Conservation (phyloP, 2,888 invertebrate species). For the Coelopa pilipes region DNA sequence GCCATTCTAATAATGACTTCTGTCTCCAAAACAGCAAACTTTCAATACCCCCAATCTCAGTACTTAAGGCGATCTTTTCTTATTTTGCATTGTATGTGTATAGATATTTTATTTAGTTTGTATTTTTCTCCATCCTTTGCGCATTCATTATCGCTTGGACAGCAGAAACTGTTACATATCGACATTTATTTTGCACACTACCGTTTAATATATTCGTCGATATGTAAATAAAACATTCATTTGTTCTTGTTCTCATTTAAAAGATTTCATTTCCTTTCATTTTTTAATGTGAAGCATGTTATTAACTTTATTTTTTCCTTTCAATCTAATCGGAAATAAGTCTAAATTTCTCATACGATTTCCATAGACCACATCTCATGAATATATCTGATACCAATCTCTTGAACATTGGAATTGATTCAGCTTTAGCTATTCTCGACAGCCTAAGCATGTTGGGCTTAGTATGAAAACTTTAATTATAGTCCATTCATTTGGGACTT, state of each 20-base stretch:
- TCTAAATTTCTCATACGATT: too few species aligned
- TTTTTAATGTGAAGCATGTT: not conserved
- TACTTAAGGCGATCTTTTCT: conserved; percentile 10
- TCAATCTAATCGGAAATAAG: not conserved
- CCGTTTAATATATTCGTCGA: not conserved
- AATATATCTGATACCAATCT: too few species aligned
- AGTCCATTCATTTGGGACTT: too few species aligned
- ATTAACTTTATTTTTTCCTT: conserved; percentile 1
- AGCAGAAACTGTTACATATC: not conserved
- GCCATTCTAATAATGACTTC: too few species aligned
- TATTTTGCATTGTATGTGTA: conserved; percentile 19
- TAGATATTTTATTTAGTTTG: not conserved
- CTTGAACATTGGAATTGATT: too few species aligned
- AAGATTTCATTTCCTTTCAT: conserved; percentile 32
- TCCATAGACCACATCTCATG: too few species aligned
- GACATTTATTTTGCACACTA: conserved; percentile 1
- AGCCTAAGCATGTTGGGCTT: too few species aligned
- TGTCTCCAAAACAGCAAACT: not conserved
- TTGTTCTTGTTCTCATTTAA: conserved; percentile 32
- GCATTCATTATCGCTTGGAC: conserved; percentile 11
- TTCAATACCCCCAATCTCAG: not conserved
- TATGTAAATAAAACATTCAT: conserved; percentile 20
- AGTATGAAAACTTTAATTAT: too few species aligned
- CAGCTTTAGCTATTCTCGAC: too few species aligned
- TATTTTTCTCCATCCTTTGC: not conserved